phyloP scores from a whole-genome alignment of 2,888 invertebrate genomes.

The Hoplodrina blanda region DNA sequence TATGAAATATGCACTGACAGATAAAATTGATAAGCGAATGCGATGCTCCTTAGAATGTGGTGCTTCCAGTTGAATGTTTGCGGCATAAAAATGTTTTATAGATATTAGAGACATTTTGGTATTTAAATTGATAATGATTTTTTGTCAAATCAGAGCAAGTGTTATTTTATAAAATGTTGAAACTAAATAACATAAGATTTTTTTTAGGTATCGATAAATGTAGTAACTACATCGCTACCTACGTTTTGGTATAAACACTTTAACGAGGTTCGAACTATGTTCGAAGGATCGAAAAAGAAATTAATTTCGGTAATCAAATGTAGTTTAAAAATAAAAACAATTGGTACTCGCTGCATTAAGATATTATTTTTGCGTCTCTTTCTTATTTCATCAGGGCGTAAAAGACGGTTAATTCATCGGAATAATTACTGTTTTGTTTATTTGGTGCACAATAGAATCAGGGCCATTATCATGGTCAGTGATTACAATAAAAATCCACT shows the following conservation, averaged over 20 bases:
- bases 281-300: constrained; percentile 11
- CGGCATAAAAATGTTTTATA: constrained; percentile 19
- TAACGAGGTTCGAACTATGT: too few relatives aligned
- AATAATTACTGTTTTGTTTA: constrained; percentile 11
- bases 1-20: constrained; percentile 55
- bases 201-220: too few relatives aligned
- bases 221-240: too few relatives aligned
- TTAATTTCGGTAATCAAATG: neutral
- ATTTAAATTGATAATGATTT: neutral
- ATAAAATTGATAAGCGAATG: constrained; percentile 60
- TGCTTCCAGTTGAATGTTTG: constrained; percentile 13
- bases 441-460: constrained; percentile 27
- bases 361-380: neutral
- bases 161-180: too few relatives aligned
- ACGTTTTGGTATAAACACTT: too few relatives aligned
- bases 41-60: constrained; percentile 30
- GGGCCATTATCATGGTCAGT: constrained; percentile 52
- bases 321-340: constrained; percentile 15
- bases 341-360: neutral
- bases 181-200: too few relatives aligned
- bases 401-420: constrained; percentile 1
- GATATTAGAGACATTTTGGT: neutral
- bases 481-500: constrained; percentile 21
- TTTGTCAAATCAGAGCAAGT: neutral
- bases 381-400: neutral